Percentiles rank a stretch among this genome's conserved stretches.
These are phyloP conservation scores for Eurois occulta DNA, from an alignment of 2,888 invertebrate species.

Conservation along the genomic window DNA sequence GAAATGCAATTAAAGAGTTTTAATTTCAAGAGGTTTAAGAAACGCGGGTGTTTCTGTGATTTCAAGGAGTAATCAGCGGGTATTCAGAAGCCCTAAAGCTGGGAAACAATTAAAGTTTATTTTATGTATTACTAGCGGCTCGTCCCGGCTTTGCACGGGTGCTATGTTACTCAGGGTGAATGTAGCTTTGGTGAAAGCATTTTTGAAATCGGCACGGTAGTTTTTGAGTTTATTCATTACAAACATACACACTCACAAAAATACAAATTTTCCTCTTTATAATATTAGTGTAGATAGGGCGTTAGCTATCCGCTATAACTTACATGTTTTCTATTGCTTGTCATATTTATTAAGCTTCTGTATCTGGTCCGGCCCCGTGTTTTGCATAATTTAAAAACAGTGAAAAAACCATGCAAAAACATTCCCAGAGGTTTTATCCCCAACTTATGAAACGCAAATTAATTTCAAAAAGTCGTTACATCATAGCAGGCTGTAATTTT, in stretches of 20 bases:
- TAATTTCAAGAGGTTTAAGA: no score
- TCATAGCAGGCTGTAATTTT: constrained; percentile 46
- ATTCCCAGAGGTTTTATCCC: constrained; percentile 1
- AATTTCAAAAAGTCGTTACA: constrained; percentile 45
- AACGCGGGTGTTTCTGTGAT: background rate
- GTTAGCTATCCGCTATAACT: background rate
- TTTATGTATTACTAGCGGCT: no score
- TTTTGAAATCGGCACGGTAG: no score
- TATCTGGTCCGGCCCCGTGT: background rate
- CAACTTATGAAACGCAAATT: constrained; percentile 34
- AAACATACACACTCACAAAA: no score
- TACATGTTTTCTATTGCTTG: background rate
- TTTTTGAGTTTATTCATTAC: no score
- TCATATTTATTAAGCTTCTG: background rate
- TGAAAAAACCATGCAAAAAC: background rate
- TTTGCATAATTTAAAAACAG: constrained; percentile 18
- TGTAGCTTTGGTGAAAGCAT: no score
- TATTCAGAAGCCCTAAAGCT: constrained; percentile 1
- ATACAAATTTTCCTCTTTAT: no score
- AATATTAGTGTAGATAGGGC: no score
- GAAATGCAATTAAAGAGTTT: constrained; percentile 2
- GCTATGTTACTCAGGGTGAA: no score
- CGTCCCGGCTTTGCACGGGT: no score
- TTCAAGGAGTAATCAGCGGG: background rate
- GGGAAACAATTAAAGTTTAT: background rate